Evolutionary conservation across 2,888 invertebrate species (phyloP), one percentile per base, ranked within the genome.

Genomic region (Alentia gelatinosa): DNA sequence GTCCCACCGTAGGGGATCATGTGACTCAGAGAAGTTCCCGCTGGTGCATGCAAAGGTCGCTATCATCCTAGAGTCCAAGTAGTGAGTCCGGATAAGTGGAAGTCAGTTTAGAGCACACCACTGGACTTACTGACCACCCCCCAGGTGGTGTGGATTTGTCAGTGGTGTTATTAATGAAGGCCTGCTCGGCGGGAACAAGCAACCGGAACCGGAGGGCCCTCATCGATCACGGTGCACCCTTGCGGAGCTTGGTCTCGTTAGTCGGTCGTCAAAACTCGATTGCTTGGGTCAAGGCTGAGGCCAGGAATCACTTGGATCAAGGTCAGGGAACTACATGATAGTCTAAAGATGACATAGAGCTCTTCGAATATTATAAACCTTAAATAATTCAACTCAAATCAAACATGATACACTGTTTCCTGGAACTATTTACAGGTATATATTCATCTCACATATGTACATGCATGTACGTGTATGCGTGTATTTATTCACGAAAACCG

Each of bases 151-250:
- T n/a, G 30, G 30, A 30, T 68, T 68, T 26, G 68, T 68, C 68
- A 30, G 33, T 26, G 68, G 68, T 68, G 26, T 12, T 68, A 68
- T 68, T 68, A 68, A 68, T 68, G 68, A 68, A 26, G 68, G 30
- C 30, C n/a, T 30, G n/a, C 68, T 68, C 68, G 68, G 30, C 68
- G 33, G 68, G 68, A 68, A 30, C 68, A 26, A 68, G 83, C 39
- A 83, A 83, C 83, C 83, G 83, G 83, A 83, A 83, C 83, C 83
- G 37, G 7, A 39, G 26, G 35, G 39, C 39, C 83, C 83, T 26
- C 83, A 39, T 83, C 83, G 83, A 83, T 83, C 75, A 75, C 75
- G 15, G 83, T 35, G 7, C n/a, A 50, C 83, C 83, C 83, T 83
- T 37, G 83, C 83, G 83, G 83, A 7, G n/a, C 7, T 26, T 83